phyloP scores from a whole-genome alignment of 2,888 invertebrate species.

The Ichneumoninae sp. region DNA sequence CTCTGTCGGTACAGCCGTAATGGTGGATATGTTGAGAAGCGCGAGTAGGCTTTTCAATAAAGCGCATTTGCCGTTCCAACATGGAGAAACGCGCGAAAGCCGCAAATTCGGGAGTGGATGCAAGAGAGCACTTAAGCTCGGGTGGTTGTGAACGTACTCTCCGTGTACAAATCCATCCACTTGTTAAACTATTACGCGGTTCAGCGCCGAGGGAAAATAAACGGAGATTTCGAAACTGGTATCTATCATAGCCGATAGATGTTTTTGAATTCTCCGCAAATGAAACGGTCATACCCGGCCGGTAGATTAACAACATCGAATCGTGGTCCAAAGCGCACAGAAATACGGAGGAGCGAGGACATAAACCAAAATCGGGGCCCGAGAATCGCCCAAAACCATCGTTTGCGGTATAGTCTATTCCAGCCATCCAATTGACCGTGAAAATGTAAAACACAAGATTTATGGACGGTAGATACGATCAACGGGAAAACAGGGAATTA shows the following conservation, averaged over 20 bases:
- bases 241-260: background rate
- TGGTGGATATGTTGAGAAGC: background rate
- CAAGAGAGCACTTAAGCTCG: conserved; percentile 62
- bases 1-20: background rate
- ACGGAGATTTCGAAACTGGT: background rate
- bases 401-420: background rate
- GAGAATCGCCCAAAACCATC: background rate
- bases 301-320: background rate
- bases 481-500: conserved; percentile 23
- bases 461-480: background rate
- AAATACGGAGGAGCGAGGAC: background rate
- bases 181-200: conserved; percentile 24
- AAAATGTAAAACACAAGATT: conserved; percentile 28
- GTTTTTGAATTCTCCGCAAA: background rate
- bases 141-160: conserved; percentile 21
- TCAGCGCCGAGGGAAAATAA: background rate
- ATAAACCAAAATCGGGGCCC: conserved; percentile 5
- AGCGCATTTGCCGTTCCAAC: conserved; percentile 58
- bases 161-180: conserved; percentile 26
- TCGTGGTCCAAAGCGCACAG: background rate
- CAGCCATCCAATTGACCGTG: conserved; percentile 3
- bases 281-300: background rate
- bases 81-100: conserved; percentile 47
- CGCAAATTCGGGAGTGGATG: conserved; percentile 66
- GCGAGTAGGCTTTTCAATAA: conserved; percentile 59